Percentiles rank a stretch among this genome's conserved stretches.
Conservation (phyloP, 2,797 vertebrate genomes). For the Synaphobranchus kaupii region DNA sequence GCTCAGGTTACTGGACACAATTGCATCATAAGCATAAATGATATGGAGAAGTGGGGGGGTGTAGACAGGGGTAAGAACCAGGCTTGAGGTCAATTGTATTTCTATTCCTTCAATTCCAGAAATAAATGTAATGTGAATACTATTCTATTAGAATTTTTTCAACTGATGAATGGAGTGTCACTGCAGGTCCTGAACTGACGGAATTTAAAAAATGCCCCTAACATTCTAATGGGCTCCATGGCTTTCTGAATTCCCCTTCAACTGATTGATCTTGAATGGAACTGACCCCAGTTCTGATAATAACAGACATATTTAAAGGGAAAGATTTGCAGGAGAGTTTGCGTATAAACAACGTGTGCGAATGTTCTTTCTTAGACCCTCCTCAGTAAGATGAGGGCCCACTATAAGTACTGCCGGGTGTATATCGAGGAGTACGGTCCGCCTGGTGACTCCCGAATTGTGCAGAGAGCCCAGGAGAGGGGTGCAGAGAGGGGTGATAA, state of each 20-base stretch:
- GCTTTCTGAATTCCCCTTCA: background rate
- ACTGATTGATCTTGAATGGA: background rate
- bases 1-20: background rate
- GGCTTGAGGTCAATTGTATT: background rate
- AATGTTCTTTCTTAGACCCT: constrained; percentile 65
- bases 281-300: background rate
- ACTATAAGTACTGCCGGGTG: constrained; percentile 77
- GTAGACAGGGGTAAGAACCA: too few relatives aligned
- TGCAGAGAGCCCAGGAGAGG: background rate
- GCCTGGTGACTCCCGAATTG: constrained; percentile 64
- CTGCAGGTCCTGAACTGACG: background rate
- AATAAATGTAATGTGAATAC: background rate
- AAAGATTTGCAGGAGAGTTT: background rate
- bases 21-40: background rate
- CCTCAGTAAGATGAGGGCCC: constrained; percentile 75
- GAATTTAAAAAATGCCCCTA: background rate
- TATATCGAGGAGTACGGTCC: constrained; percentile 78
- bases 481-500: background rate
- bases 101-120: background rate
- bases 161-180: background rate
- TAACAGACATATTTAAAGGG: background rate
- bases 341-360: background rate
- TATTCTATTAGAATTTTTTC: background rate
- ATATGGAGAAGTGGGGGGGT: background rate
- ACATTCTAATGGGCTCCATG: background rate